A percentile compares a stretch with the other conserved stretches of the same genome.
Conservation (phyloP, 2,888 invertebrate species). For the Ypsolopha scabrella region DNA sequence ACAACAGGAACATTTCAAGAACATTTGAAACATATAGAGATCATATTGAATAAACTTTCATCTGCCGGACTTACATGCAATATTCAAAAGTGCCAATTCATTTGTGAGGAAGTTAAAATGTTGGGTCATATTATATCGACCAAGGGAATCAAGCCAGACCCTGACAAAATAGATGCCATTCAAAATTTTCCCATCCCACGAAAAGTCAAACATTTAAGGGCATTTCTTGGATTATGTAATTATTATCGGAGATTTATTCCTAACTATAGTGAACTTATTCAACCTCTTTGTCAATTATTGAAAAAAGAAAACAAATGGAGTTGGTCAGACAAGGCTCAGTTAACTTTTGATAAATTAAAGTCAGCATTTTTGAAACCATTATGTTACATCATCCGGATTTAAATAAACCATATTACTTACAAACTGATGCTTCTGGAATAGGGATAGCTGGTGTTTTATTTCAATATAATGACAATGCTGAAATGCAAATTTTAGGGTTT, state of each 20-base stretch:
- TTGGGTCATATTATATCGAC: slow-evolving; percentile 8
- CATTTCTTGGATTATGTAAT: slow-evolving; percentile 8
- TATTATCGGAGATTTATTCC: slow-evolving; percentile 6
- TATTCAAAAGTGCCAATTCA: slow-evolving; percentile 7
- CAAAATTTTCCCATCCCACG: slow-evolving; percentile 16
- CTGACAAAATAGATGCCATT: slow-evolving; percentile 14
- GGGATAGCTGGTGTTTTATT: not conserved
- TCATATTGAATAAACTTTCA: slow-evolving; percentile 2
- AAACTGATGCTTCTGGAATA: not conserved
- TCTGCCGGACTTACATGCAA: slow-evolving; percentile 8
- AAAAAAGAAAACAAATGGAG: slow-evolving; percentile 12
- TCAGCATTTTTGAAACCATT: slow-evolving; percentile 5
- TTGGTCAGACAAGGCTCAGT: slow-evolving; percentile 3
- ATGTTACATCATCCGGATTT: slow-evolving; percentile 10
- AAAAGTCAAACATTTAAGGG: slow-evolving; percentile 19
- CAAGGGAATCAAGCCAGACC: slow-evolving; percentile 4
- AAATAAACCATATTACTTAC: slow-evolving; percentile 9
- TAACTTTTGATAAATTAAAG: slow-evolving; percentile 8
- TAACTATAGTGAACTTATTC: slow-evolving; percentile 2
- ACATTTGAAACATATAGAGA: slow-evolving; percentile 8
- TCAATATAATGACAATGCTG: not conserved
- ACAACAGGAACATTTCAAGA: too few species aligned
- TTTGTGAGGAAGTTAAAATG: slow-evolving; percentile 6
- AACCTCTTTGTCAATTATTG: slow-evolving; percentile 9
- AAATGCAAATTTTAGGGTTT: slow-evolving; percentile 12